Evolutionary conservation across 2,113 vertebrate species (phyloP).

Genomic region (Prionailurus bengalensis): DNA sequence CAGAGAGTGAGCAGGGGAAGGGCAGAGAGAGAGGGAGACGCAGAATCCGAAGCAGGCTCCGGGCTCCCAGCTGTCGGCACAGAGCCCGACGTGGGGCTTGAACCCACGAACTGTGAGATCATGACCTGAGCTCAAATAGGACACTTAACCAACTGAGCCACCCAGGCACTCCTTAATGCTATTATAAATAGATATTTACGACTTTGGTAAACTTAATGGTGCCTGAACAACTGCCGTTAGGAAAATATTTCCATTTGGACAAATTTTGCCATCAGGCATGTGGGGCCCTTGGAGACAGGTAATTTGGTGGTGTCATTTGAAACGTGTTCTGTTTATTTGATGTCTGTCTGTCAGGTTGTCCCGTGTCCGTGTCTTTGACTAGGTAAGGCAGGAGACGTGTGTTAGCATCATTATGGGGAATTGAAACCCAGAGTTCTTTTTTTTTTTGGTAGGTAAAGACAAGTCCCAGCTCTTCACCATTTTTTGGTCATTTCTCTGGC

Average conservation of each 20-base stretch:
- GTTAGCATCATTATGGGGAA: background rate
- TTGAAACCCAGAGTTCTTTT: background rate
- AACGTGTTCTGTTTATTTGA: background rate
- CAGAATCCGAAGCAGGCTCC: too few species aligned
- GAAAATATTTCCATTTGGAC: background rate
- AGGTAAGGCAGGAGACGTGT: background rate
- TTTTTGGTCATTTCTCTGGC: background rate
- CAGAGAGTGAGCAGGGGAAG: too few species aligned
- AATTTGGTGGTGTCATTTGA: background rate
- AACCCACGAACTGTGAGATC: too few species aligned
- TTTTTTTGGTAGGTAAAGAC: background rate
- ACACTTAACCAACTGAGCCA: too few species aligned
- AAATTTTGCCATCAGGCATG: background rate
- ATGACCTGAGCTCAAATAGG: too few species aligned
- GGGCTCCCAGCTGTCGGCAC: too few species aligned
- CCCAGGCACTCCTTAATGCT: background rate
- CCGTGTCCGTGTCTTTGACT: background rate
- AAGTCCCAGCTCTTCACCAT: fast-evolving
- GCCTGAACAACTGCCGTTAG: background rate
- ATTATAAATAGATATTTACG: background rate
- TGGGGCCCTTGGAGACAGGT: background rate
- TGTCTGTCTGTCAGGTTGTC: background rate
- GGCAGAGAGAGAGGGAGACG: too few species aligned
- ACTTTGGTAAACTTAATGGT: background rate
- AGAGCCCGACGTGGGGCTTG: too few species aligned